Evolutionary conservation across 2,113 vertebrate species (phyloP).

Genomic region (Tychaedon coryphoeus): DNA sequence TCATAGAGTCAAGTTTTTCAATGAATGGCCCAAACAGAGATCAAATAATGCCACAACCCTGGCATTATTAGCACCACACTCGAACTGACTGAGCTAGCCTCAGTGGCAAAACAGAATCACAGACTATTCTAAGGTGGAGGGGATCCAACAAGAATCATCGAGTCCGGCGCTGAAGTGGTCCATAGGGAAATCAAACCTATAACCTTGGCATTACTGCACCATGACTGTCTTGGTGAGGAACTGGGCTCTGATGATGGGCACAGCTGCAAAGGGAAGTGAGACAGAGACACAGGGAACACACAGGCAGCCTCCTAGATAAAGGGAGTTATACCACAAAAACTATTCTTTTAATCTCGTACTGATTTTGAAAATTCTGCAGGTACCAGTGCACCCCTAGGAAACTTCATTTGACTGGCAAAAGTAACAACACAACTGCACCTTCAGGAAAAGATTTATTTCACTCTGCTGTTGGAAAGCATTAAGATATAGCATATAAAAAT

Average conservation of each 20-base stretch:
- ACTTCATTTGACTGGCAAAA: not conserved
- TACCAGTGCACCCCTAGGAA: not conserved
- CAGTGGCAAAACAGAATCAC: not conserved
- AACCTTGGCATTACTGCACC: rapidly evolving
- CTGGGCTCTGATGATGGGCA: not conserved
- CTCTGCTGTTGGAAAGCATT: not conserved
- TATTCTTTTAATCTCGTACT: rapidly evolving
- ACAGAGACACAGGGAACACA: not conserved
- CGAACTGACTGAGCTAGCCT: not conserved
- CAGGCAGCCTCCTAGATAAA: not conserved
- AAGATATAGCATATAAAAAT: not conserved
- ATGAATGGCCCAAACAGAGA: no score
- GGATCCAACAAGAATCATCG: rapidly evolving
- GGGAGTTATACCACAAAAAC: not conserved
- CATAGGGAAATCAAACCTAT: not conserved
- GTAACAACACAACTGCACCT: not conserved
- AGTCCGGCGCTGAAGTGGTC: not conserved
- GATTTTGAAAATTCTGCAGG: not conserved
- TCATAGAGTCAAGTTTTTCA: not conserved
- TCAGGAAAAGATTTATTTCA: not conserved
- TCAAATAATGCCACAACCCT: not conserved
- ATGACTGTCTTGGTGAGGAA: rapidly evolving
- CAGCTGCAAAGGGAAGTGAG: not conserved
- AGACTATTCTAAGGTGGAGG: not conserved
- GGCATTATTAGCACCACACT: not conserved